Percentiles rank a stretch among this genome's conserved stretches.
These are phyloP conservation scores for Tichodroma muraria DNA, from an alignment of 2,113 vertebrate genomes.

Conservation along the genomic window DNA sequence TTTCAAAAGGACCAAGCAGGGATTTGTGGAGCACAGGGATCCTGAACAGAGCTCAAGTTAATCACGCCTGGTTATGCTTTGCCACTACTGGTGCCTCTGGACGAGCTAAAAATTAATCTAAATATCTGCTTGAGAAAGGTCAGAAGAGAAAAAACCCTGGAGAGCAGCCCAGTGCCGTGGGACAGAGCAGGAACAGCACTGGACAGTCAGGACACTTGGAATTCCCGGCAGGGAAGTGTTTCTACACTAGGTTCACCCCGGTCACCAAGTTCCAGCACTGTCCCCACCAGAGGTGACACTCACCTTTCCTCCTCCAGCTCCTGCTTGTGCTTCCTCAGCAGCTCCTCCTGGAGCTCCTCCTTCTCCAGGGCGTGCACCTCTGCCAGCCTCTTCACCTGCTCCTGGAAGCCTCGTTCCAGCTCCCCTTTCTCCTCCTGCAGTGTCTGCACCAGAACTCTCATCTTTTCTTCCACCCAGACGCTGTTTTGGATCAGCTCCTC, in stretches of 20 bases:
- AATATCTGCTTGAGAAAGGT: neutral
- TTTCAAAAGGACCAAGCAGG: neutral
- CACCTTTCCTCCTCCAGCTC: slow-evolving; percentile 84
- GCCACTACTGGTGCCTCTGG: neutral
- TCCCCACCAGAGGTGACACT: slow-evolving; percentile 9
- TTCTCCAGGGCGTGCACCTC: slow-evolving; percentile 65
- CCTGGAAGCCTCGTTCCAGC: slow-evolving; percentile 50
- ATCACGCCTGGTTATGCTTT: neutral
- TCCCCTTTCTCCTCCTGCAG: slow-evolving; percentile 59
- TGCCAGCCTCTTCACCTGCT: slow-evolving; percentile 57
- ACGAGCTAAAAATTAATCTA: neutral
- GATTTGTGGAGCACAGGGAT: neutral
- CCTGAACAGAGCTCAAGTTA: neutral
- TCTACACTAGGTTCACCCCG: neutral
- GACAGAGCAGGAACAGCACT: neutral
- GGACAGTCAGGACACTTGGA: neutral
- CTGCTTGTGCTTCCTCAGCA: slow-evolving; percentile 72
- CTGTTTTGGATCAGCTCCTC: slow-evolving; percentile 61
- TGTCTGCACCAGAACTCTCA: slow-evolving; percentile 22
- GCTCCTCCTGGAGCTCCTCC: slow-evolving; percentile 56
- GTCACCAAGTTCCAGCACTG: accelerated
- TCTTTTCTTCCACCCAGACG: slow-evolving; percentile 57
- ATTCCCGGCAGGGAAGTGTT: neutral
- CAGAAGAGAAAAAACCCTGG: neutral
- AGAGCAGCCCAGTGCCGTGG: neutral